Percentiles rank a stretch among this genome's conserved stretches.
Evolutionary conservation across 2,113 vertebrate genomes (phyloP).

Genomic region (human (Homo sapiens)): GRCh38 chr17:5379501-5380000

Average conservation of each 20-base stretch:
- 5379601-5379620: background rate
- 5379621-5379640: background rate
- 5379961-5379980: background rate
- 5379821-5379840: background rate
- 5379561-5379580: background rate
- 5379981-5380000: background rate
- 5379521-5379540: background rate
- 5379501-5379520: background rate
- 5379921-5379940: background rate
- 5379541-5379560: accelerated
- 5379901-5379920: background rate
- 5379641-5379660: background rate
- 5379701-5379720: background rate
- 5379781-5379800: background rate
- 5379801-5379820: background rate
- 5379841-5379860: background rate
- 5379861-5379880: background rate
- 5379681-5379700: background rate
- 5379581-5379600: background rate
- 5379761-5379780: background rate
- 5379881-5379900: background rate
- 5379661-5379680: background rate
- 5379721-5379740: background rate
- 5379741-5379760: background rate
- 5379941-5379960: background rate